Base-by-base conservation (phyloP, 2,113 vertebrate genomes). In the Agelaius tricolor region DNA sequence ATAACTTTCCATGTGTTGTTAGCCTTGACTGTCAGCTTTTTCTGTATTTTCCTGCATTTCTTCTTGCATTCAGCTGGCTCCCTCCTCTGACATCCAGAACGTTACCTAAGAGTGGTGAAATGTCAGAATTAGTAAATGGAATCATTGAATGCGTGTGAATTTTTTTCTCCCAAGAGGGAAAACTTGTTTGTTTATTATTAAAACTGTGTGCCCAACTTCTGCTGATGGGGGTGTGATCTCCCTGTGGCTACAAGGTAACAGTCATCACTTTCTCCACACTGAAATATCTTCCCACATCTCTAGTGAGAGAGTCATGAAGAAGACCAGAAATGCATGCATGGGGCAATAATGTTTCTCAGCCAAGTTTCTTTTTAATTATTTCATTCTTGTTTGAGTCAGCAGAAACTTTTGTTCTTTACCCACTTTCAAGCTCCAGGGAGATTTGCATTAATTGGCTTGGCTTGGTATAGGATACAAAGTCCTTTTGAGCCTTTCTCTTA, bases 121-220 rank as follows among this genome's bases (percentile, higher is more conserved):
- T 41, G 23, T 55, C 17, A 35, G 52, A 72, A 75, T 52, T 74
- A 59, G 16, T 23, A 15, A 33, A 10, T 65, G 24, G 27, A 47
- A n/a, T 44, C 12, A 23, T 18, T 52, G 39, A 7, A 13, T 57
- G 12, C 2, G 2, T 28, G 46, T 10, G 37, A 72, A 8, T 7
- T 61, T 37, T 26, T 8, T 19, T 35, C 10, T 91, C 37, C 15
- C 5, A 24, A 23, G 31, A 68, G 7, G 49, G n/a, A 23, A n/a
- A 43, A 11, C 5, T 39, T 52, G 14, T 39, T 55, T 51, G 7
- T 77, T 86, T 58, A 1, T 51, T 57, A 13, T 37, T 87, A 15
- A 74, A 63, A 52, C 6, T 43, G 2, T 30, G 10, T 23, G 12
- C 33, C 1, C 8, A 13, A 0, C 13, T n/a, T 46, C 5, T 84